phyloP scores from a whole-genome alignment of 1,140 invertebrate species.

The Dysdera silvatica region DNA sequence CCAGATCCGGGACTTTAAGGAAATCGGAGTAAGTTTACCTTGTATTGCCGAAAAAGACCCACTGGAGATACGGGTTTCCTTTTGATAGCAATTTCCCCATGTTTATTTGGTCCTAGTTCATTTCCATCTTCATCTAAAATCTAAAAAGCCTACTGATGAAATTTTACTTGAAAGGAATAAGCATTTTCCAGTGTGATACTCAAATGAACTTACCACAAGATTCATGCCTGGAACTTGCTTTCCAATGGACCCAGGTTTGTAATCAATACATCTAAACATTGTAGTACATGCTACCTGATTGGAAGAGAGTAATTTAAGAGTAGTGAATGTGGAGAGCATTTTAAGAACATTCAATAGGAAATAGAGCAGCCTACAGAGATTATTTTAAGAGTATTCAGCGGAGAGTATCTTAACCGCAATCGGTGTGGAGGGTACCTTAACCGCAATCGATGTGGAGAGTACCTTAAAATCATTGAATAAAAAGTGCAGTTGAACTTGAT shows the following conservation, averaged over 20 bases:
- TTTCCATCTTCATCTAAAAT: constrained; percentile 44
- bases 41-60: constrained; percentile 45
- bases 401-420: too few relatives aligned
- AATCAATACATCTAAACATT: constrained; percentile 36
- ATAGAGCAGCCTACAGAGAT: too few relatives aligned
- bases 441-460: too few relatives aligned
- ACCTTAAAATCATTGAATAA: too few relatives aligned
- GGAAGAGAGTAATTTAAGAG: too few relatives aligned
- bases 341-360: too few relatives aligned
- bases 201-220: background rate
- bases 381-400: too few relatives aligned
- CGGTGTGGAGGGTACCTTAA: too few relatives aligned
- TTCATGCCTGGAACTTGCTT: constrained; percentile 43
- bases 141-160: constrained; percentile 27
- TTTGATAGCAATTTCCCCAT: constrained; percentile 45
- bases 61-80: constrained; percentile 42
- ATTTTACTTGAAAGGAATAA: too few relatives aligned
- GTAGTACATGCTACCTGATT: constrained; percentile 33
- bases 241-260: constrained; percentile 47
- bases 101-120: constrained; percentile 36
- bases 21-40: constrained; percentile 34
- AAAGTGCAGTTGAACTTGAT: too few relatives aligned
- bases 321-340: too few relatives aligned
- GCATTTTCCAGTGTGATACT: too few relatives aligned
- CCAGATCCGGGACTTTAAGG: background rate